Percentiles rank a stretch among this genome's conserved stretches.
These are phyloP conservation scores for Patagioenas fasciata DNA, from an alignment of 2,113 vertebrate species.

Conservation along the genomic window DNA sequence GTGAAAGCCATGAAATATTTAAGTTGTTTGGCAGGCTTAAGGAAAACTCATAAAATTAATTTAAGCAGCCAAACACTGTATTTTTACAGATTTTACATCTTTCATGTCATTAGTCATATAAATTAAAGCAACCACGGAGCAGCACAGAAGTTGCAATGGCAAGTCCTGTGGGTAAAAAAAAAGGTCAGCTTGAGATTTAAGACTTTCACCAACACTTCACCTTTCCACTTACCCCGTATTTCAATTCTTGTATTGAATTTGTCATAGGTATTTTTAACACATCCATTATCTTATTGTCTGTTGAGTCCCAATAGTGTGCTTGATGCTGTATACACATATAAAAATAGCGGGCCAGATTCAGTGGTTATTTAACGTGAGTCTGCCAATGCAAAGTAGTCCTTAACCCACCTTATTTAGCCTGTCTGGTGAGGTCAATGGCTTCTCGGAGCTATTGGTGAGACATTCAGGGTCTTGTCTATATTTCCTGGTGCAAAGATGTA, in stretches of 20 bases:
- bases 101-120: constrained; percentile 81
- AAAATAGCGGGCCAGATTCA: neutral
- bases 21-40: constrained; percentile 86
- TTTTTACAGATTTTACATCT: constrained; percentile 80
- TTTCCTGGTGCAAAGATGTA: neutral
- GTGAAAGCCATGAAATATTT: constrained; percentile 87
- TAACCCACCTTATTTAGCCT: neutral
- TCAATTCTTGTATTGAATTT: constrained; percentile 53
- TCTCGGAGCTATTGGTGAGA: neutral
- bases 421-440: neutral
- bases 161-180: constrained; percentile 55
- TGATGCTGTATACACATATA: neutral
- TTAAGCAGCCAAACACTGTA: constrained; percentile 82
- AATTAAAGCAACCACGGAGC: constrained; percentile 74
- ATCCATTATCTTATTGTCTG: constrained; percentile 34
- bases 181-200: constrained; percentile 61
- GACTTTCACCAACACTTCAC: constrained; percentile 62
- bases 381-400: neutral
- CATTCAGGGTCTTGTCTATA: neutral
- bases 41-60: constrained; percentile 86
- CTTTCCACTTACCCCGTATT: constrained; percentile 53
- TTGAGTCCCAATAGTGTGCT: neutral
- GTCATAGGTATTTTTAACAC: constrained; percentile 12
- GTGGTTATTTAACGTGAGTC: neutral
- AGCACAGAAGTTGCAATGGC: constrained; percentile 55